Percentiles rank a stretch among this genome's conserved stretches.
Conservation (phyloP, 1,140 invertebrate species). For the Pteromalus puparum region DNA sequence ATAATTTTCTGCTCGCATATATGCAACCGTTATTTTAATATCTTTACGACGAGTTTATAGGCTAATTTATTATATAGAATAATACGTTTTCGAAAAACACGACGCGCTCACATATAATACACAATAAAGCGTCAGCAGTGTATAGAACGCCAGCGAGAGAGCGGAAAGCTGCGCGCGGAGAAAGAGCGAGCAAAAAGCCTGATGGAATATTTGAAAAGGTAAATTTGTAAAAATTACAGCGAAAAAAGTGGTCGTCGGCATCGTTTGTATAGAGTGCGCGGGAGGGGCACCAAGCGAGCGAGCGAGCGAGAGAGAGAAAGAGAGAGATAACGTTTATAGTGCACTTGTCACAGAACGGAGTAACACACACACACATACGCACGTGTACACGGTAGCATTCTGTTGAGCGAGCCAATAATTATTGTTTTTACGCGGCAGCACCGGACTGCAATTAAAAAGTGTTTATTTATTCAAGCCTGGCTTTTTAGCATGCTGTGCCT, state of each 20-base stretch:
- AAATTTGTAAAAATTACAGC: slow-evolving; percentile 40
- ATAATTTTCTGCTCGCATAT: background rate
- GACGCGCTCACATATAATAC: too few relatives aligned
- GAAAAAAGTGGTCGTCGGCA: slow-evolving; percentile 3
- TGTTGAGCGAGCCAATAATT: slow-evolving; percentile 72
- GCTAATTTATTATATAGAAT: background rate
- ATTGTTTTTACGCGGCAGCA: slow-evolving; percentile 73
- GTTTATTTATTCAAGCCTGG: slow-evolving; percentile 74
- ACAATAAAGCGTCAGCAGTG: too few relatives aligned
- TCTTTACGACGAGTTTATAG: slow-evolving; percentile 30
- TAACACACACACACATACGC: slow-evolving; percentile 49
- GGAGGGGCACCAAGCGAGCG: slow-evolving; percentile 22
- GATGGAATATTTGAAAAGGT: slow-evolving; percentile 28
- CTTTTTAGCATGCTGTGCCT: slow-evolving; percentile 71
- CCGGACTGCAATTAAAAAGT: slow-evolving; percentile 75
- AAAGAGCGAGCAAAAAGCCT: background rate
- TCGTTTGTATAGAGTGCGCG: slow-evolving; percentile 1
- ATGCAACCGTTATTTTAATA: slow-evolving; percentile 42
- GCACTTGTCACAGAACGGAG: slow-evolving; percentile 59
- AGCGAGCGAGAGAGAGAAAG: background rate
- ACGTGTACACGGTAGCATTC: slow-evolving; percentile 44
- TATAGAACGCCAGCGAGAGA: background rate
- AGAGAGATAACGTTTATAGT: slow-evolving; percentile 20
- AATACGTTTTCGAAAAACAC: background rate
- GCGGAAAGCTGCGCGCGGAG: background rate